phyloP scores from a whole-genome alignment of 2,888 invertebrate species.

The Adineta ricciae region DNA sequence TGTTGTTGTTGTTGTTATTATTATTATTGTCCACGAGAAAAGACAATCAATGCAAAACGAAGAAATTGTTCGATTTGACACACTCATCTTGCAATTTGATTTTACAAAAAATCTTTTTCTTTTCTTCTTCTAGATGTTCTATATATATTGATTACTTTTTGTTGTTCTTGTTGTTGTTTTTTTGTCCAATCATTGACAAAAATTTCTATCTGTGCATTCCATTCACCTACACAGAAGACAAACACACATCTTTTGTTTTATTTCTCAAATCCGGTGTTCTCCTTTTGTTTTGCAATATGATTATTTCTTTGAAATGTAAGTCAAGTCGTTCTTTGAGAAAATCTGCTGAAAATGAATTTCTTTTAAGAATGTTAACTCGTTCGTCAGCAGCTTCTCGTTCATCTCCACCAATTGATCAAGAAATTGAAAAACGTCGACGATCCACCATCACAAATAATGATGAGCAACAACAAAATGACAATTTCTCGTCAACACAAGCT shows the following conservation, averaged over 20 bases:
- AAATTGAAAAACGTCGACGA: neutral
- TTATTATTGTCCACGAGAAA: neutral
- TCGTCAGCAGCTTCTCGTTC: neutral
- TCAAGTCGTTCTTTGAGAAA: neutral
- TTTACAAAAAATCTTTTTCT: too few species aligned
- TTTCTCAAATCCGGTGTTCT: neutral
- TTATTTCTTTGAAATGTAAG: neutral
- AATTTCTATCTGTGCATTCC: neutral
- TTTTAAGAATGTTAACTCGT: neutral
- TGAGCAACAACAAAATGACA: neutral
- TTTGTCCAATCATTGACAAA: neutral
- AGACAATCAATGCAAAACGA: neutral
- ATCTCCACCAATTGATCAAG: neutral
- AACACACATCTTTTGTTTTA: neutral
- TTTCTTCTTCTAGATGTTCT: too few species aligned
- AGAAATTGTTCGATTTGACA: neutral
- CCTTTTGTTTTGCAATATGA: neutral
- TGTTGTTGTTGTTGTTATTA: neutral
- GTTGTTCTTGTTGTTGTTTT: neutral
- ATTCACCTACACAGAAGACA: neutral
- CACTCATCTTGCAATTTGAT: neutral
- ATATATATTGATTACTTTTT: too few species aligned
- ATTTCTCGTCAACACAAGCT: neutral
- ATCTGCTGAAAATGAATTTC: neutral
- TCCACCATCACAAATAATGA: neutral